Base-by-base conservation (phyloP, 1,140 invertebrate genomes). In the Philotrypesis tridentata region DNA sequence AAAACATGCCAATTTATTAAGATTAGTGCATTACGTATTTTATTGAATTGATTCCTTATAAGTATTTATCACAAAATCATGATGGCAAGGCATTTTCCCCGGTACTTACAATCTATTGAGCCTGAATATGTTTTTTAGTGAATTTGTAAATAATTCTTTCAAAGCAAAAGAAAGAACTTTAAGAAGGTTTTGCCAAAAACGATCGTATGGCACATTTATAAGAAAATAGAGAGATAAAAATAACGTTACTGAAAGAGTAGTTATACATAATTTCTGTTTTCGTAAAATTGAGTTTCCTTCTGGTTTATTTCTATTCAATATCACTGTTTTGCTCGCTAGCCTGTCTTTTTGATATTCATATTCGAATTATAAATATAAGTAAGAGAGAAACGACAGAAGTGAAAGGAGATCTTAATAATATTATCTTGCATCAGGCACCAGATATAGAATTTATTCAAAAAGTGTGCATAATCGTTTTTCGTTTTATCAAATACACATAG, bases 1-100 rank as follows among this genome's bases (percentile, higher is more conserved):
- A 86, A 85, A 80, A 43, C 79, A 76, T 85, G 73, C 83, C 85
- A 86, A 77, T 74, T 77, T 63, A 76, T 71, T 77, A 76, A 43
- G 63, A 82, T 77, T 23, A 76, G 67, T 81, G 79, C 72, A 76
- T 82, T 82, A 40, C 70, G 48, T 81, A 82, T 82, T 82, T 76
- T 81, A 81, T 81, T 81, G 25, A 75, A 81, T 70, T 33, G 29
- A 75, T 43, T 77, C 73, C 74, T 77, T 60, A 77, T 25, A 78
- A 77, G 25, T 82, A 78, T 63, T 82, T 48, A 21, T 68, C 70
- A 72, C 11, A 3, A 31, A 23, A 73, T 71, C 37, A 55, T 37
- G 37, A 63, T 63, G 2, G 43, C 55, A 72, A 79, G 27, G 71
- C 33, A 27, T 67, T 63, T 33, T n/a, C 37, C 25, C 11, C 25